Evolutionary conservation across 2,888 invertebrate species (phyloP), one percentile per base, ranked within the genome.

Genomic region (Lasius platythorax): DNA sequence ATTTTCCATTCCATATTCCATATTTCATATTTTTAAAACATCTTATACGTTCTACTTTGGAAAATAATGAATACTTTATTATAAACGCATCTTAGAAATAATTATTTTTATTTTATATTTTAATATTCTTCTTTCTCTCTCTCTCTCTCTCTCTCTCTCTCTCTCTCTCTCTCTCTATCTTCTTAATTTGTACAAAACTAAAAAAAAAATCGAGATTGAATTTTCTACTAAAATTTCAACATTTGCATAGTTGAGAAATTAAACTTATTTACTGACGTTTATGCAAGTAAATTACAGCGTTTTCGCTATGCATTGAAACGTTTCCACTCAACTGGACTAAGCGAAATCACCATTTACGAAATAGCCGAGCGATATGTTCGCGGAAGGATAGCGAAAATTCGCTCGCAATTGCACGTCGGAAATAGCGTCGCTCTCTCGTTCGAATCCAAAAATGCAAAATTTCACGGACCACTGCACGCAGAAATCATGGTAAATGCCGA

Each of bases 381-480:
- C 33, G 11, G 1, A n/a, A 53, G 50, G 72, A 61, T 81, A 11
- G 61, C 46, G 72, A 73, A 50, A 81, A 81, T 81, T 73, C 23
- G 78, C 43, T 70, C 28, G 79, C 79, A 81, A 81, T 81, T 73
- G 79, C 61, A 63, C 28, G 56, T 78, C 79, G 79, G 79, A 81
- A 81, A 81, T 81, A 81, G 37, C 79, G 46, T 81, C 46, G 46
- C 61, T 33, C 61, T 50, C 18, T 28, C 46, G 46, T 81, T 37
- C 33, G 28, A 61, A 81, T 81, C 50, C 73, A 81, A 81, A 81
- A 81, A 81, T 81, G 72, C 79, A 81, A 81, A 81, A 81, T 81
- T 81, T 81, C 79, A 81, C 61, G 37, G 79, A 61, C 58, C 61
- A 37, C n/a, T n/a, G 61, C 79, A 63, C 53, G 53, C 68, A 83